Percentiles rank a stretch among this genome's conserved stretches.
phyloP scores from a whole-genome alignment of 2,888 invertebrate species.

The Teleogryllus oceanicus region DNA sequence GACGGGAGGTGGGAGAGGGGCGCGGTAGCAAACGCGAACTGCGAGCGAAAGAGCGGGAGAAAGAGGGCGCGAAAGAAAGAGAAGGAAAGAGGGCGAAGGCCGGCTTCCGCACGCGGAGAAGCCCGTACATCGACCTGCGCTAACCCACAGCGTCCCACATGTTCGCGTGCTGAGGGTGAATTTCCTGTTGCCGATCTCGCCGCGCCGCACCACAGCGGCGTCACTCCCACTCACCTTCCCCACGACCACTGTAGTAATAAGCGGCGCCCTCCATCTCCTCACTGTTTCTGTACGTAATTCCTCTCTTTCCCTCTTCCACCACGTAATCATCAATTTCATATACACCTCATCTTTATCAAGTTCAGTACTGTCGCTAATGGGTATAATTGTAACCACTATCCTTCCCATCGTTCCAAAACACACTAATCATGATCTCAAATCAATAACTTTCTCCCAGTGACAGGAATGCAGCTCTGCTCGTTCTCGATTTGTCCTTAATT shows the following conservation, averaged over 20 bases:
- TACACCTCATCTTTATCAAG: no score
- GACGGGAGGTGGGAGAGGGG: neutral
- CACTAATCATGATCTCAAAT: no score
- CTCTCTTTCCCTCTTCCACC: neutral
- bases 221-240: no score
- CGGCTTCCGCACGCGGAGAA: no score
- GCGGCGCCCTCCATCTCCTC: neutral
- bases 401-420: no score
- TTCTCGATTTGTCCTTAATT: no score
- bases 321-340: no score
- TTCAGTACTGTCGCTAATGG: no score
- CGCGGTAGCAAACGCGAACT: neutral
- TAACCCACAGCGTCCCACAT: neutral
- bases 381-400: no score
- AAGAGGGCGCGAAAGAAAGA: neutral
- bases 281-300: neutral
- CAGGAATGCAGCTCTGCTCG: no score
- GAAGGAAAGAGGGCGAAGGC: neutral
- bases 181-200: neutral
- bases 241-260: no score
- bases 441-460: no score
- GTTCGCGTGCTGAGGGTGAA: neutral
- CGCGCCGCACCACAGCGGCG: neutral
- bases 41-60: neutral
- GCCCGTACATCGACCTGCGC: neutral